Percentiles rank a stretch among this genome's conserved stretches.
Conservation (phyloP, 1,140 invertebrate genomes). For the Scaptodrosophila lebanonensis region DNA sequence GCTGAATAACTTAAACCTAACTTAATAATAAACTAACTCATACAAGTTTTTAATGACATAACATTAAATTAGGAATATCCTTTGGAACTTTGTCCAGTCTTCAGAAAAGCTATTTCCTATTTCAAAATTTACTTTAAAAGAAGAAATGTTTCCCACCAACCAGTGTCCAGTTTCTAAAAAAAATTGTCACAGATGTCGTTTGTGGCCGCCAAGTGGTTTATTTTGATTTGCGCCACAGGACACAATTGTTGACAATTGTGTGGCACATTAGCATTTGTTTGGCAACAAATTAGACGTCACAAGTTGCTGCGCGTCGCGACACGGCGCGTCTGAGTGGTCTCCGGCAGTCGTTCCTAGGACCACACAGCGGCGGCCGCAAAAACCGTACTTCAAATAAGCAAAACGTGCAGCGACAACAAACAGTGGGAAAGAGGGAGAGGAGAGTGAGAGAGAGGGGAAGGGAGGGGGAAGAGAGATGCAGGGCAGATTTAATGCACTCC, state of each 20-base stretch:
- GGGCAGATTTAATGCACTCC: conserved; percentile 56
- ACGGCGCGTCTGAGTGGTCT: conserved; percentile 40
- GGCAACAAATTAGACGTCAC: conserved; percentile 23
- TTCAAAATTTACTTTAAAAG: too few relatives aligned
- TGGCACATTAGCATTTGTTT: conserved; percentile 41
- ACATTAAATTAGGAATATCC: too few relatives aligned
- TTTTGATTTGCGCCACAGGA: conserved; percentile 56
- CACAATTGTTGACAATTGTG: conserved; percentile 37
- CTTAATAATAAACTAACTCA: too few relatives aligned
- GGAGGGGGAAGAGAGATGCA: not conserved
- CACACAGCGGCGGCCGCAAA: conserved; percentile 1
- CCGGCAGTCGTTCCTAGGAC: not conserved
- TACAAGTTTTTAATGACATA: too few relatives aligned
- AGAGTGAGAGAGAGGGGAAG: too few relatives aligned
- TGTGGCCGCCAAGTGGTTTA: conserved; percentile 28
- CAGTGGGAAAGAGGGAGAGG: conserved; percentile 22
- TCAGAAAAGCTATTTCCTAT: too few relatives aligned
- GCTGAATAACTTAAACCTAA: too few relatives aligned
- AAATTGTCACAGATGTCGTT: conserved; percentile 26
- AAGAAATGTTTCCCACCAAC: too few relatives aligned
- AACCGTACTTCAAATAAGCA: conserved; percentile 59
- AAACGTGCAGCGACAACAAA: conserved; percentile 40
- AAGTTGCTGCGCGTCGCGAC: not conserved
- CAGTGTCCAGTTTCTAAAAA: too few relatives aligned
- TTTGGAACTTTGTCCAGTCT: too few relatives aligned